phyloP scores from a whole-genome alignment of 2,888 invertebrate genomes.

The Slavum lentiscoides region DNA sequence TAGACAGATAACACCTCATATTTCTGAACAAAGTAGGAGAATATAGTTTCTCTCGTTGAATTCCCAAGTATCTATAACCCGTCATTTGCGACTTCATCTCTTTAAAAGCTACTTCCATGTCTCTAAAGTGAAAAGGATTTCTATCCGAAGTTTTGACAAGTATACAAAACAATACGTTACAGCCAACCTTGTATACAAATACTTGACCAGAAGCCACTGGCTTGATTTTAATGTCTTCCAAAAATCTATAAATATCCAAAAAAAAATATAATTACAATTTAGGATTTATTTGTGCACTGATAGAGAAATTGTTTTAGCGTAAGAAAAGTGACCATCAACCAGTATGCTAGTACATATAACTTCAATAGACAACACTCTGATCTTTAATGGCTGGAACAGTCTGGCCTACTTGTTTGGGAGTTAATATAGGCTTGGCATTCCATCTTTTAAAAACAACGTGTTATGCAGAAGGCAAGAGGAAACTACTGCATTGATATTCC shows the following conservation, averaged over 20 bases:
- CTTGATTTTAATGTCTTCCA: constrained; percentile 33
- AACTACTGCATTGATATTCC: too few species aligned
- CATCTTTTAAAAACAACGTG: too few species aligned
- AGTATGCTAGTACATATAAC: too few species aligned
- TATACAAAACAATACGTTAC: constrained; percentile 29
- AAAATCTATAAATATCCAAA: constrained; percentile 19
- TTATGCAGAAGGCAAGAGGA: too few species aligned
- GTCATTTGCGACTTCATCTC: constrained; percentile 20
- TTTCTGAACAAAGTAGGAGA: neutral
- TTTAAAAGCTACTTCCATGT: constrained; percentile 11
- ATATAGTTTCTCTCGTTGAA: neutral
- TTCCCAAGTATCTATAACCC: constrained; percentile 29
- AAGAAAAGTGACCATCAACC: too few species aligned
- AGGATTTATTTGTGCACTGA: too few species aligned
- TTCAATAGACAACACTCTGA: too few species aligned
- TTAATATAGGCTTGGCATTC: too few species aligned
- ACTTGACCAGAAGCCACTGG: constrained; percentile 20
- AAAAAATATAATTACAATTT: too few species aligned
- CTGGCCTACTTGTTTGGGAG: too few species aligned
- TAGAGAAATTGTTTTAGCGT: too few species aligned
- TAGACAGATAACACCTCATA: neutral
- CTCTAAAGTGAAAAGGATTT: neutral
- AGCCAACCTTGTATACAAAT: constrained; percentile 7
- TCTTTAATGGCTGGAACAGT: too few species aligned
- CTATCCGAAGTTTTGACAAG: neutral